phyloP scores from a whole-genome alignment of 2,113 vertebrate genomes.

The Arvicanthis niloticus region DNA sequence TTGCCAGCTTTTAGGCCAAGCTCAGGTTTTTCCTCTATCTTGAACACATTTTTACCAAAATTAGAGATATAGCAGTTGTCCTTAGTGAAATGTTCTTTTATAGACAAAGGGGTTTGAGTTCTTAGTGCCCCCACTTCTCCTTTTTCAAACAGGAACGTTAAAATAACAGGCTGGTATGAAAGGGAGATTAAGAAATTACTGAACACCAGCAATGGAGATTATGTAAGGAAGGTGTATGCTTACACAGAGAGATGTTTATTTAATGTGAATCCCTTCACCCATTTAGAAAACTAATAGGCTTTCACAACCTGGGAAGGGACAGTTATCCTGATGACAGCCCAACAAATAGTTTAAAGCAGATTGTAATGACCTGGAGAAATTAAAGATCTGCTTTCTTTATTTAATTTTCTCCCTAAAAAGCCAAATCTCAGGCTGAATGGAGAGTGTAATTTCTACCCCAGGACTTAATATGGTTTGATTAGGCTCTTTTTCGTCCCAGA shows the following conservation, averaged over 20 bases:
- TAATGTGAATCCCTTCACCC: not conserved
- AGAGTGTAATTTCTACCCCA: conserved; percentile 5
- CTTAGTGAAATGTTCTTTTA: not conserved
- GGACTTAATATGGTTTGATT: not conserved
- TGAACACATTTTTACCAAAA: not conserved
- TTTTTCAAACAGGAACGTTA: not conserved
- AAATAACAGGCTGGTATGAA: not conserved
- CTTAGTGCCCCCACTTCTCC: not conserved
- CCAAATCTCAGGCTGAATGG: not conserved
- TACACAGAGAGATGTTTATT: not conserved
- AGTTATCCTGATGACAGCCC: not conserved
- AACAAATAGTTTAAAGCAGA: not conserved
- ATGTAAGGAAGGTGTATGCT: not conserved
- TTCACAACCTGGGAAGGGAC: not conserved
- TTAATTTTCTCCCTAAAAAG: not conserved
- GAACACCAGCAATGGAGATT: not conserved
- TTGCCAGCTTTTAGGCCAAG: not conserved
- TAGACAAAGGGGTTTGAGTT: not conserved
- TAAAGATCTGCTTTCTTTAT: not conserved
- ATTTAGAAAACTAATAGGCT: not conserved
- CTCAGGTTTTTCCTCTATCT: not conserved
- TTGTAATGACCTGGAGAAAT: not conserved
- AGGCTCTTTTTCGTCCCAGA: not conserved
- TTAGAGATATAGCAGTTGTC: not conserved
- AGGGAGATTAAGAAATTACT: not conserved